phyloP scores from a whole-genome alignment of 2,888 invertebrate genomes.

The Lottia scabra region DNA sequence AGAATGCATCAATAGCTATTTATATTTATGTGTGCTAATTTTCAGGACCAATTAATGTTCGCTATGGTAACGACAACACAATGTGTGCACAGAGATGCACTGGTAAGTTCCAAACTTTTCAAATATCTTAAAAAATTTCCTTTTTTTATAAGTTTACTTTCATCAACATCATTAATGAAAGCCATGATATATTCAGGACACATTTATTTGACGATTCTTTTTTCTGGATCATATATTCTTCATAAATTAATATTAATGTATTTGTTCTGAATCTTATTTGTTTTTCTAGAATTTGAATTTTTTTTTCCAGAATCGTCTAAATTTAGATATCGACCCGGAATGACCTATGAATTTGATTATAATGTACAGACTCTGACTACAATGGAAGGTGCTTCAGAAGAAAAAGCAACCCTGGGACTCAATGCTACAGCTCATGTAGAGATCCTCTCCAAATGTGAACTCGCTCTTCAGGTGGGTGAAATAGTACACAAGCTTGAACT shows the following conservation, averaged over 20 bases:
- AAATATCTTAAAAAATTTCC: no score
- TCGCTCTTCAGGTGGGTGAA: constrained; percentile 66
- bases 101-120: constrained; percentile 15
- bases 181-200: no score
- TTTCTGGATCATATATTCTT: no score
- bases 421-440: constrained; percentile 68
- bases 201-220: no score
- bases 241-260: no score
- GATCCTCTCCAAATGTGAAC: constrained; percentile 69
- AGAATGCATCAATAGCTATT: no score
- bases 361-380: constrained; percentile 79
- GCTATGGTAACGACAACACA: neutral
- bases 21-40: neutral
- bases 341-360: constrained; percentile 83
- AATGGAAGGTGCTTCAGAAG: constrained; percentile 76
- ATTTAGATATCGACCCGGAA: constrained; percentile 73
- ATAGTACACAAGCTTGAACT: no score
- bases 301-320: constrained; percentile 63
- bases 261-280: no score
- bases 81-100: constrained; percentile 26
- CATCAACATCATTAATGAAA: no score
- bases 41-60: constrained; percentile 17
- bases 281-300: neutral
- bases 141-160: no score
- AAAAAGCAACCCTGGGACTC: constrained; percentile 67